Percentiles rank a stretch among this genome's conserved stretches.
These are phyloP conservation scores for Tokudaia tokunoshimensis DNA, from an alignment of 2,797 vertebrate genomes.

Conservation along the genomic window DNA sequence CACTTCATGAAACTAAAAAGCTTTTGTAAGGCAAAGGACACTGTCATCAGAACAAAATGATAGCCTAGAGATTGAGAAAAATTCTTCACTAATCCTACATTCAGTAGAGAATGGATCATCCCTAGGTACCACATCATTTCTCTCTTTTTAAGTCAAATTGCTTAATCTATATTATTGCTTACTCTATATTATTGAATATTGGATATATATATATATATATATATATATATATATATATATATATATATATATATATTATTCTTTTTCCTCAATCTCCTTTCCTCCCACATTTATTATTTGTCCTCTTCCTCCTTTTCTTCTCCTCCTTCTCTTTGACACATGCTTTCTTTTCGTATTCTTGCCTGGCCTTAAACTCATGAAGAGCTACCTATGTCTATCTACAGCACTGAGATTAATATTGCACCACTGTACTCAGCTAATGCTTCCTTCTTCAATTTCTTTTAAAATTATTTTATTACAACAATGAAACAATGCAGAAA, in stretches of 20 bases:
- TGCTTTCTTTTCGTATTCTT: too few species aligned
- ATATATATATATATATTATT: too few species aligned
- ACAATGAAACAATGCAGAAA: background rate
- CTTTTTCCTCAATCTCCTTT: rapidly evolving
- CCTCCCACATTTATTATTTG: rapidly evolving
- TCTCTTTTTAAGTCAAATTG: background rate
- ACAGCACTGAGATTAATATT: background rate
- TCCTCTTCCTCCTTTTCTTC: rapidly evolving
- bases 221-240: too few species aligned
- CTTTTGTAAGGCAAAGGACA: too few species aligned
- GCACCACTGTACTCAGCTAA: background rate
- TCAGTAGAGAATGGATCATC: background rate
- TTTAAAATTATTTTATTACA: background rate
- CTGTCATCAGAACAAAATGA: too few species aligned
- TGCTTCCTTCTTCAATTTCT: background rate
- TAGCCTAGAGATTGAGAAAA: too few species aligned
- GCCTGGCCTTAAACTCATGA: background rate
- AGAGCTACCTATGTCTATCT: background rate
- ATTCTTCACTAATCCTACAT: too few species aligned
- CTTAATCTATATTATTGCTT: background rate
- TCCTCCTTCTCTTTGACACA: background rate
- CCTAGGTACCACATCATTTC: background rate
- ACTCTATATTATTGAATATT: background rate
- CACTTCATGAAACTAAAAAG: too few species aligned
- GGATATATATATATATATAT: background rate